A percentile compares a stretch with the other conserved stretches of the same genome.
Conservation (phyloP, 92 coral and sea anemone species). For the Epizoanthus rinbou region DNA sequence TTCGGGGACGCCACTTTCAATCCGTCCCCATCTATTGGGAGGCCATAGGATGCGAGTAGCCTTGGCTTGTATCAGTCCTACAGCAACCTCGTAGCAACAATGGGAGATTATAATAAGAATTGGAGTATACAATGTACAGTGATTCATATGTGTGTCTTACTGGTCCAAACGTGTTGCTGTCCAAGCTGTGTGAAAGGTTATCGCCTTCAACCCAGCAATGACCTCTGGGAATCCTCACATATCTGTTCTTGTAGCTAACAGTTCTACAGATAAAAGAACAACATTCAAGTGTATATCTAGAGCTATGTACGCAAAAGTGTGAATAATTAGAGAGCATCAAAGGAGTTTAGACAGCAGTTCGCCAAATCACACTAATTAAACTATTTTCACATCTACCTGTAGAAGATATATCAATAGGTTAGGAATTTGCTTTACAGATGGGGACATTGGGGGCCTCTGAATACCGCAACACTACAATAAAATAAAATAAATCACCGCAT, state of each 20-base stretch:
- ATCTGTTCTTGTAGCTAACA: slow-evolving; percentile 72
- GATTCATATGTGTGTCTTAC: slow-evolving; percentile 54
- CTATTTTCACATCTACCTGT: too few relatives aligned
- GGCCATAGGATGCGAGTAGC: slow-evolving; percentile 89
- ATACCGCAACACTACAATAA: too few relatives aligned
- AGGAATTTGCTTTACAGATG: too few relatives aligned
- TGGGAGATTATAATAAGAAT: too few relatives aligned
- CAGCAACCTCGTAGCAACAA: slow-evolving; percentile 59
- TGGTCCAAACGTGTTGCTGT: slow-evolving; percentile 94
- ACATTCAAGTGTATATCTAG: neutral
- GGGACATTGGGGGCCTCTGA: too few relatives aligned
- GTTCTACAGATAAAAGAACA: slow-evolving; percentile 53
- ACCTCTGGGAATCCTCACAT: slow-evolving; percentile 80
- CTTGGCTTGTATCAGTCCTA: slow-evolving; percentile 74
- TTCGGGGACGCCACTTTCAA: slow-evolving; percentile 49
- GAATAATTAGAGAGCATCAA: too few relatives aligned
- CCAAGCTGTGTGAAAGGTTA: slow-evolving; percentile 81
- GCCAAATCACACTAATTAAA: too few relatives aligned
- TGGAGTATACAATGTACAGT: neutral
- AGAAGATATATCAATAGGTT: too few relatives aligned
- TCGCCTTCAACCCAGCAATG: slow-evolving; percentile 99
- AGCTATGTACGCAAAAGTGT: too few relatives aligned
- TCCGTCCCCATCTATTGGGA: slow-evolving; percentile 63
- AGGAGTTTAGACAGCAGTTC: too few relatives aligned
- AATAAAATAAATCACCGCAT: too few relatives aligned